Base-by-base conservation (phyloP, 2,797 vertebrate genomes). In the Taeniopygia guttata region DNA sequence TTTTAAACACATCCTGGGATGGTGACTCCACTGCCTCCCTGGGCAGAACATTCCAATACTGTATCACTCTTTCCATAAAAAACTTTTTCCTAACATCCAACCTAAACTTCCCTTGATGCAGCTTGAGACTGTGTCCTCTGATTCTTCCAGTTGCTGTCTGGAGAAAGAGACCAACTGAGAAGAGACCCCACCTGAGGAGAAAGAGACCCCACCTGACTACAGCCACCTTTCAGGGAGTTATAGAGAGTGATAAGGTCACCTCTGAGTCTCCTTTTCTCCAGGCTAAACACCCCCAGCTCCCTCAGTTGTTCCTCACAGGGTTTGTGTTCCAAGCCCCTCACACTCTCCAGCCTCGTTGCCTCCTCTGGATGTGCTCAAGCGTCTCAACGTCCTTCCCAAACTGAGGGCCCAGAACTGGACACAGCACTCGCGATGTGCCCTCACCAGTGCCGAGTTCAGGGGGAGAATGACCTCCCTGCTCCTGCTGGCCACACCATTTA, bases 301-400 rank as follows among this genome's bases (percentile, higher is more conserved):
- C 56, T 18, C 56, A 38, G 56, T 2, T 1, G 0, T 18, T 59
- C 58, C 58, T 40, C 36, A 29, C 26, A 40, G 36, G 58, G 17
- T 10, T 40, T n/a, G n/a, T n/a, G n/a, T n/a, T n/a, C n/a, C n/a
- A n/a, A 59, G 58, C 17, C 36, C 36, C 36, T n/a, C n/a, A n/a
- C n/a, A n/a, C n/a, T 59, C 36, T 4, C 58, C 58, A 38, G 26
- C 36, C 58, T 59, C 17, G 26, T 5, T 38, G 25, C 26, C 58
- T 27, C 17, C 36, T 59, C 58, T 59, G 58, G 58, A 59, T 1
- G 12, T 3, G 1, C 36, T 59, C 36, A 0, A 40, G 36, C 2
- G 1, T 20, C 58, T 9, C 58, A 59, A 19, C 1, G 12, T 59
- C 58, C 58, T 59, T 38, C 36, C 36, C 36, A 59, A 59, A 10